Evolutionary conservation across 2,797 vertebrate genomes (phyloP).

Genomic region (Varecia variegata): DNA sequence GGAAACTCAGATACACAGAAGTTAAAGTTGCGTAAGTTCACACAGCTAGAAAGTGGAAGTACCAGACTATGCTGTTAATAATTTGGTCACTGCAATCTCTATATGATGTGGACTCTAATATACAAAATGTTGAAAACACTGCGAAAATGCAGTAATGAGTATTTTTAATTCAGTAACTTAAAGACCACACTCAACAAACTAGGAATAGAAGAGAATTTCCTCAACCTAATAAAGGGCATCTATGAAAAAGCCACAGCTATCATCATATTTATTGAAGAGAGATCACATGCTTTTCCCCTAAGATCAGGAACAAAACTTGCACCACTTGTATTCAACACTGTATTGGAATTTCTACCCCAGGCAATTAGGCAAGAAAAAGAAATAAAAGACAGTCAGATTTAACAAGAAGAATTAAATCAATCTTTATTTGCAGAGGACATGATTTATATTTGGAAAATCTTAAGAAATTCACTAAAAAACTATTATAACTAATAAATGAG

Average conservation of each 20-base stretch:
- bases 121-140: neutral
- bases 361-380: neutral
- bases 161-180: slow-evolving; percentile 7
- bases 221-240: neutral
- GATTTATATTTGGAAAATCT: neutral
- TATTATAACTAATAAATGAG: neutral
- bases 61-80: neutral
- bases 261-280: neutral
- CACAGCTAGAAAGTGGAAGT: neutral
- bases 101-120: neutral
- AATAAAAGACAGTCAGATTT: neutral
- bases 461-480: neutral
- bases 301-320: neutral
- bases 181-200: neutral
- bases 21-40: neutral
- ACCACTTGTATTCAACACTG: neutral
- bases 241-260: neutral
- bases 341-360: neutral
- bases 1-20: neutral
- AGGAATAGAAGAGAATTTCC: neutral
- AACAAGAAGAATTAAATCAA: neutral
- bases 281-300: neutral
- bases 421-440: neutral
- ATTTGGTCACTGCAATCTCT: neutral
- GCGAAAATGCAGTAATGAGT: neutral